A percentile compares a stretch with the other conserved stretches of the same genome.
phyloP scores from a whole-genome alignment of 2,113 vertebrate species.

The Engystomops pustulosus region DNA sequence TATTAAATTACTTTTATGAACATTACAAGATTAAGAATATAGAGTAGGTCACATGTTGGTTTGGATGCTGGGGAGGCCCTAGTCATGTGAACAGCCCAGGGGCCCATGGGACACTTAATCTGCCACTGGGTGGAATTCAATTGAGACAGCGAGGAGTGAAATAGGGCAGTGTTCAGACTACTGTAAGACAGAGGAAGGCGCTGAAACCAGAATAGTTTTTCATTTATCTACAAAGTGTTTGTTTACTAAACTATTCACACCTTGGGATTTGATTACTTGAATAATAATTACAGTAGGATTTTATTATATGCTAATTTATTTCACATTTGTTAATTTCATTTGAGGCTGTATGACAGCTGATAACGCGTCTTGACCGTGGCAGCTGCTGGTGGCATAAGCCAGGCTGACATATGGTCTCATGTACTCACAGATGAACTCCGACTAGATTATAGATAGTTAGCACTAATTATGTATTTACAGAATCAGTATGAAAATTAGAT shows the following conservation, averaged over 20 bases:
- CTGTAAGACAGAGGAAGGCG: no score
- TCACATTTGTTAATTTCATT: not conserved
- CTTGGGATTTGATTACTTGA: not conserved
- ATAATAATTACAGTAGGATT: not conserved
- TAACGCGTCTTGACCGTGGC: not conserved
- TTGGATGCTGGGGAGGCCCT: no score
- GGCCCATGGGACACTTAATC: no score
- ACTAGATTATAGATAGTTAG: conserved; percentile 21
- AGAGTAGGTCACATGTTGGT: no score
- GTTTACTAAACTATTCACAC: not conserved
- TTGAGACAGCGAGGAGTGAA: no score
- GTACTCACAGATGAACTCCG: not conserved
- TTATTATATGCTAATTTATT: not conserved
- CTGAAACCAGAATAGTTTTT: no score
- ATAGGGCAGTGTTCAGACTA: no score
- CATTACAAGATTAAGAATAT: no score
- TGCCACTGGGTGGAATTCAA: no score
- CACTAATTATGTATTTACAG: conserved; percentile 3
- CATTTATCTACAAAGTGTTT: not conserved
- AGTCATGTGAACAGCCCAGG: no score
- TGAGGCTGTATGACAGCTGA: not conserved
- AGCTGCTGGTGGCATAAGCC: conserved; percentile 25
- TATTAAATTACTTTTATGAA: no score
- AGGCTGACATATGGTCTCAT: not conserved
- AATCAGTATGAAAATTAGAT: not conserved